phyloP scores from a whole-genome alignment of 2,888 invertebrate genomes.

The Steromphala cineraria region DNA sequence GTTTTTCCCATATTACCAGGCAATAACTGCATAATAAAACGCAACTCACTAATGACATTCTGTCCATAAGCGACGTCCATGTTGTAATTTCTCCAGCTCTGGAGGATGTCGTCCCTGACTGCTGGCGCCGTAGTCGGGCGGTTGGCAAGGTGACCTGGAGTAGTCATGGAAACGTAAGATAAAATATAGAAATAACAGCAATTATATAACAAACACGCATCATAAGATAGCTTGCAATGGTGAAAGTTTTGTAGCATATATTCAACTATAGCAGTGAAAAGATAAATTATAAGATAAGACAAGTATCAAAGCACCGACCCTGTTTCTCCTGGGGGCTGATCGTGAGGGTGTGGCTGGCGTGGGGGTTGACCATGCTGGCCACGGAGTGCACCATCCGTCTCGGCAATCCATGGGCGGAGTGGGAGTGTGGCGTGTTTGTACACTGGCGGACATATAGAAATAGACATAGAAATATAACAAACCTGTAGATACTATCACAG shows the following conservation, averaged over 20 bases:
- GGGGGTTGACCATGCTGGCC: slow-evolving; percentile 66
- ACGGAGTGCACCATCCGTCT: slow-evolving; percentile 61
- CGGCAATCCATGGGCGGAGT: background rate
- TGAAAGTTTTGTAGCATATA: too few species aligned
- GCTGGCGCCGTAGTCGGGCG: slow-evolving; percentile 28
- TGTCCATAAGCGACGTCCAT: slow-evolving; percentile 62
- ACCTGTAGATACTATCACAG: too few species aligned
- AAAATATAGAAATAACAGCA: too few species aligned
- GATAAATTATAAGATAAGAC: too few species aligned
- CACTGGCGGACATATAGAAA: background rate
- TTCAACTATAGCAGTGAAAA: too few species aligned
- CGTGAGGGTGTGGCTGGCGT: slow-evolving; percentile 50
- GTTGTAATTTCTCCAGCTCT: slow-evolving; percentile 58
- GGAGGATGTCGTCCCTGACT: slow-evolving; percentile 41
- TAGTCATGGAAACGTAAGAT: too few species aligned
- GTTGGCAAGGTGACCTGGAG: background rate
- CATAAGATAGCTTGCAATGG: too few species aligned
- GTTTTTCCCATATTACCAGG: too few species aligned
- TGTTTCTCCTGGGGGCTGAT: background rate
- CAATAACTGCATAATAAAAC: too few species aligned
- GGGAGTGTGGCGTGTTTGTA: background rate
- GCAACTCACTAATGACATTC: slow-evolving; percentile 59
- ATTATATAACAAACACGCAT: too few species aligned
- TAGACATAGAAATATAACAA: background rate
- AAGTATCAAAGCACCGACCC: background rate